Conservation (phyloP, 1,140 invertebrate species). For the Drosophila seguyi region DNA sequence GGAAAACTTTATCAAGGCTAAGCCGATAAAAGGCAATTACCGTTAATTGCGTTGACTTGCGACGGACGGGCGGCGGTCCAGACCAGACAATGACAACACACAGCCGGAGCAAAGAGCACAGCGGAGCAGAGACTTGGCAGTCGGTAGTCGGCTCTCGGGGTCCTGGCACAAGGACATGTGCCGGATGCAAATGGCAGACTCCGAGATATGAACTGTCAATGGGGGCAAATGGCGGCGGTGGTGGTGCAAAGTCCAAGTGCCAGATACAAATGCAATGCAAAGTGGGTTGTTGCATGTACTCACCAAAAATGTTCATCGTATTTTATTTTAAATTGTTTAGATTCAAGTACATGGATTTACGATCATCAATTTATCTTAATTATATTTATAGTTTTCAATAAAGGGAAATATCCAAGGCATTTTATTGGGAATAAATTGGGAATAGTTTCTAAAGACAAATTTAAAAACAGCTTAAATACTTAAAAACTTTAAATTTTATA, state of each 20-base stretch:
- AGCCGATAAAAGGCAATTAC: constrained; percentile 84
- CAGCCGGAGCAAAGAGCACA: constrained; percentile 42
- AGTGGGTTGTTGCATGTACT: constrained; percentile 4
- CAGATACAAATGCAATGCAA: constrained; percentile 31
- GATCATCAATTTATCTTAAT: background rate
- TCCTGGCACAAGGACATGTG: constrained; percentile 46
- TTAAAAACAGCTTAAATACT: background rate
- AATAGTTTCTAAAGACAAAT: too few species aligned
- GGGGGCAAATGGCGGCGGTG: constrained; percentile 1
- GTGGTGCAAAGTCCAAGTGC: constrained; percentile 34
- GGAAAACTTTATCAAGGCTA: constrained; percentile 79
- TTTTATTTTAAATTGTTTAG: background rate
- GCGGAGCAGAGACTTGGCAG: background rate
- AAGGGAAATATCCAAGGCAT: too few species aligned
- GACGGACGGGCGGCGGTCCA: constrained; percentile 35
- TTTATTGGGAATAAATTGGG: too few species aligned
- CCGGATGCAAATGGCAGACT: constrained; percentile 70
- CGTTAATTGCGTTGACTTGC: constrained; percentile 82
- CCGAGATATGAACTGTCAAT: constrained; percentile 67
- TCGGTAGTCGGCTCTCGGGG: background rate
- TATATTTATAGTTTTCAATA: too few species aligned
- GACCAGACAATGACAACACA: constrained; percentile 61
- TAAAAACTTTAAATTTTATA: too few species aligned
- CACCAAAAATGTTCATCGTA: background rate
- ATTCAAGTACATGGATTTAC: too few species aligned